phyloP scores from a whole-genome alignment of 2,888 invertebrate species.

The Girardia tigrina region DNA sequence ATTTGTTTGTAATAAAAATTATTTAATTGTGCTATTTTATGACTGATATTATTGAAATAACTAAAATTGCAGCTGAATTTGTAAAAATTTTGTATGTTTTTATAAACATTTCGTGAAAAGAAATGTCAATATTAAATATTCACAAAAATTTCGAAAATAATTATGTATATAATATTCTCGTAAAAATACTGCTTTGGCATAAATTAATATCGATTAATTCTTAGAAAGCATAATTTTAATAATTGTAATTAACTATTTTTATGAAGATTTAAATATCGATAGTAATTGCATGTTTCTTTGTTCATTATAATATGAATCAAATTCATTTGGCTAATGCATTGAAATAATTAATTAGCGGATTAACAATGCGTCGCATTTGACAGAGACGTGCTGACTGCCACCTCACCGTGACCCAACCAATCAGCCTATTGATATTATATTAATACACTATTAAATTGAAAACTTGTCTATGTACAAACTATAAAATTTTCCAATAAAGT shows the following conservation, averaged over 20 bases:
- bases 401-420: background rate
- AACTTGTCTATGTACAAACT: background rate
- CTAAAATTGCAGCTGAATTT: no score
- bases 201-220: background rate
- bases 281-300: constrained; percentile 20
- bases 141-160: no score
- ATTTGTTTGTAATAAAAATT: no score
- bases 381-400: background rate
- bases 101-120: no score
- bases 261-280: constrained; percentile 23
- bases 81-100: no score
- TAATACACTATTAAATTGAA: background rate
- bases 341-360: constrained; percentile 23
- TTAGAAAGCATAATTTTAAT: background rate
- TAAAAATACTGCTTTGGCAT: no score
- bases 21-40: no score
- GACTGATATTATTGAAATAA: no score
- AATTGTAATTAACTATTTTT: constrained; percentile 14
- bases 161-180: no score
- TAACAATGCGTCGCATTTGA: constrained; percentile 14
- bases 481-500: no score
- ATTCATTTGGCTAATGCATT: constrained; percentile 23
- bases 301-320: background rate
- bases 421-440: background rate
- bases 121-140: no score